A percentile compares a stretch with the other conserved stretches of the same genome.
These are phyloP conservation scores for Phalacrocorax aristotelis DNA, from an alignment of 2,113 vertebrate genomes.

Conservation along the genomic window DNA sequence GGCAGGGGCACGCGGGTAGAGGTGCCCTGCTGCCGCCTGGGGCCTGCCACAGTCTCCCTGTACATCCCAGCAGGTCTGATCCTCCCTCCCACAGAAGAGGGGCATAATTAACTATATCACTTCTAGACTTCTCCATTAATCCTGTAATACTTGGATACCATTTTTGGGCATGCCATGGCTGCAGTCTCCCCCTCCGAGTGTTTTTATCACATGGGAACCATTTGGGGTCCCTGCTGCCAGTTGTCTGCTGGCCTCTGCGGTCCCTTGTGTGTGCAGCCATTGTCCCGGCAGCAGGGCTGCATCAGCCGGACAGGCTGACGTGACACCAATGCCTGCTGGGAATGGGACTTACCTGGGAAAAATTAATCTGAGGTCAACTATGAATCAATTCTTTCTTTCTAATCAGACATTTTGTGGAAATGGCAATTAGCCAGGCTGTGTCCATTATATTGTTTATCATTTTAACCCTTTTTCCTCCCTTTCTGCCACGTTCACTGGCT, in stretches of 20 bases:
- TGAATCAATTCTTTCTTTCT: neutral
- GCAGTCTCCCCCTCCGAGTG: neutral
- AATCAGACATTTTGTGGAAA: neutral
- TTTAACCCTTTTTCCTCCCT: neutral
- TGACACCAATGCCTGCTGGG: neutral
- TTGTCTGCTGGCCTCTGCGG: neutral
- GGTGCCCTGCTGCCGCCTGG: neutral
- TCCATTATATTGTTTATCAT: neutral
- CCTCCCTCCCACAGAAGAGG: neutral
- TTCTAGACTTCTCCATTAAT: neutral
- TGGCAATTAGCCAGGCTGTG: neutral
- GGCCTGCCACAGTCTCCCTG: neutral
- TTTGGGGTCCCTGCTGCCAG: neutral
- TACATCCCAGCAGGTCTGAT: neutral
- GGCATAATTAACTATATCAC: neutral
- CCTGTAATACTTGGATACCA: neutral
- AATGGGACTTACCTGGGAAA: neutral
- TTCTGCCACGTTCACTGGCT: neutral
- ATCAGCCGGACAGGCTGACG: rapidly evolving
- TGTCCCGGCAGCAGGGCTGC: neutral
- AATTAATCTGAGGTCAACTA: neutral
- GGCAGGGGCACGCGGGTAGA: neutral
- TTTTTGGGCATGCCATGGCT: neutral
- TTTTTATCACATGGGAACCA: neutral
- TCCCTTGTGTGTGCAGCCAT: no score